Base-by-base conservation (phyloP, 1,140 invertebrate genomes). In the Drosophila kikkawai region DNA sequence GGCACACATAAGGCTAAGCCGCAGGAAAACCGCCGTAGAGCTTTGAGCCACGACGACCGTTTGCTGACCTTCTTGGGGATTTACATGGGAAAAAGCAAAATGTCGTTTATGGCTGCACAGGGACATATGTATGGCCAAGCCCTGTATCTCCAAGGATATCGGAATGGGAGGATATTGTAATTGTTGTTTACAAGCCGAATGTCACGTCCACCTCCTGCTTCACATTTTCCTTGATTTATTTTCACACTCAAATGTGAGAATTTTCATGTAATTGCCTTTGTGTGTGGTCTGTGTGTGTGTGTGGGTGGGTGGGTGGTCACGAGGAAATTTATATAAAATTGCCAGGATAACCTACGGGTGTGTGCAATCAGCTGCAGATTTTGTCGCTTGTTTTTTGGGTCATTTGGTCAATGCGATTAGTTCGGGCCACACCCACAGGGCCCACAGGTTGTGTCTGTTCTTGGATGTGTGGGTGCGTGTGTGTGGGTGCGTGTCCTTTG, bases 381-480 rank as follows among this genome's bases (percentile, higher is more conserved):
- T 80, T 84, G 78, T 73, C 81, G 85, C 80, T 84, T 55, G 82
- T 78, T 90, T 86, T 87, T 84, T 84, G 85, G 77, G 68, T 78
- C 85, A 90, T 90, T 88, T 88, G 81, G 68, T 80, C 77, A 69
- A 66, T 77, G 77, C 80, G 84, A 88, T 88, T 88, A 88, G 84
- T 58, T 80, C 76, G 44, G 79, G 60, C 75, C 75, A 70, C 75
- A 79, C 65, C 75, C 66, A 63, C 75, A 70, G 34, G 47, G 58
- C 76, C 56, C 57, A 60, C 65, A 78, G 42, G 56, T 65, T 44
- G 65, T 45, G 17, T n/a, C 17, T 45, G 39, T 42, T 11, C 32
- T 34, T 19, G 44, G 2, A 11, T 15, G 26, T 34, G 39, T 55
- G 26, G 26, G 32, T 55, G 17, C 55, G 5, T 12, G 22, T 45